Base-by-base conservation (phyloP, 1,140 invertebrate species). In the Mizuhopecten yessoensis region DNA sequence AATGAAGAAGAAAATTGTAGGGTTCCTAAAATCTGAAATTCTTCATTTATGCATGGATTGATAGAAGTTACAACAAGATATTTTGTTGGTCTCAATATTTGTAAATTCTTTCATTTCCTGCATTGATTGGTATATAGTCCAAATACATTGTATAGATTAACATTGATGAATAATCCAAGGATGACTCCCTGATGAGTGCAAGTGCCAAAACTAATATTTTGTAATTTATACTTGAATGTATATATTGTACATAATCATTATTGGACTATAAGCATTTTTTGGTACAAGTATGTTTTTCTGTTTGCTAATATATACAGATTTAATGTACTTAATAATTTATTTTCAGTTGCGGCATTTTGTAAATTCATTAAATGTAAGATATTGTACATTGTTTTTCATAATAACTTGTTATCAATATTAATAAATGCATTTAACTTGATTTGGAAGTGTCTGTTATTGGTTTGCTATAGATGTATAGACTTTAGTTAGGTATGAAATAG, bases 151-250 rank as follows among this genome's bases (percentile, higher is more conserved):
- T 13, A 49, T 49, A 20, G 20, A 20, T 49, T 49, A 49, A 49
- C 20, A 2, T 49, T 20, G 13, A 20, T 39, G 36, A 39, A 39
- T 39, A 5, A 39, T 39, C 13, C 13, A 39, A 39, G 5, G n/a
- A 5, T 39, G 36, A 39, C 36, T 39, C 5, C n/a, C 15, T 23
- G 45, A 49, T 49, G 20, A 49, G 15, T 20, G 20, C 11, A 49
- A 75, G 57, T 75, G 57, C 57, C 57, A 75, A 75, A 75, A 29
- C n/a, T 75, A 75, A 75, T 75, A 75, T 75, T 49, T 49, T 75
- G 57, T 75, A 75, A 75, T 75, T 75, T 75, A 75, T 75, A 75
- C 5, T n/a, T 75, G 5, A 5, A 23, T 75, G 57, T 75, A 75
- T 29, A 75, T 1, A 29, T n/a, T 75, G 57, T 75, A 75, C n/a